Evolutionary conservation across 2,888 invertebrate genomes (phyloP).

Genomic region (Ormyrus rosae): DNA sequence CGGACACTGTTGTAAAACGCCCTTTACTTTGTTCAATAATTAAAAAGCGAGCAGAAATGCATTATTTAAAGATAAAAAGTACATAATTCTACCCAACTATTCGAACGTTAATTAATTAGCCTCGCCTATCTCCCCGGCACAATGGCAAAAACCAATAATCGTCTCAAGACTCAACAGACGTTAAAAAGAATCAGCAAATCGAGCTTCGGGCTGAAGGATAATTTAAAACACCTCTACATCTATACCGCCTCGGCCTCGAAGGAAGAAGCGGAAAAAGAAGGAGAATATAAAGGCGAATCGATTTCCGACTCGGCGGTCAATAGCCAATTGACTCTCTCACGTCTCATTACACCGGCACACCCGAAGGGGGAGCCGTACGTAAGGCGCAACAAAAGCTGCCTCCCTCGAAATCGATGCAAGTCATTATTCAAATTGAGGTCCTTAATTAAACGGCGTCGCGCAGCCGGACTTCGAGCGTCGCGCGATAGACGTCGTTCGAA

Average conservation of each 20-base stretch:
- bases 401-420: constrained; percentile 30
- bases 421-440: constrained; percentile 45
- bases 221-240: constrained; percentile 5
- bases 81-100: no score
- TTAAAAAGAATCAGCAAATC: not conserved
- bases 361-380: no score
- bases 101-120: constrained; percentile 20
- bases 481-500: constrained; percentile 14
- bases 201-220: not conserved
- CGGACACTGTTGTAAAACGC: not conserved
- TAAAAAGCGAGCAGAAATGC: no score
- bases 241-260: not conserved
- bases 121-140: not conserved
- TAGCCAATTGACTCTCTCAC: constrained; percentile 17
- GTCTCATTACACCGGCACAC: constrained; percentile 8
- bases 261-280: not conserved
- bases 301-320: constrained; percentile 14
- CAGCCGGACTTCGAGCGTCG: constrained; percentile 27
- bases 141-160: constrained; percentile 14
- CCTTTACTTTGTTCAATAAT: not conserved
- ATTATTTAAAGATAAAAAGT: no score
- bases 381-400: not conserved
- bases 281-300: not conserved
- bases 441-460: constrained; percentile 34
- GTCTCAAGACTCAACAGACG: not conserved